Base-by-base conservation (phyloP, 2,113 vertebrate species). In the Ammodytes marinus region DNA sequence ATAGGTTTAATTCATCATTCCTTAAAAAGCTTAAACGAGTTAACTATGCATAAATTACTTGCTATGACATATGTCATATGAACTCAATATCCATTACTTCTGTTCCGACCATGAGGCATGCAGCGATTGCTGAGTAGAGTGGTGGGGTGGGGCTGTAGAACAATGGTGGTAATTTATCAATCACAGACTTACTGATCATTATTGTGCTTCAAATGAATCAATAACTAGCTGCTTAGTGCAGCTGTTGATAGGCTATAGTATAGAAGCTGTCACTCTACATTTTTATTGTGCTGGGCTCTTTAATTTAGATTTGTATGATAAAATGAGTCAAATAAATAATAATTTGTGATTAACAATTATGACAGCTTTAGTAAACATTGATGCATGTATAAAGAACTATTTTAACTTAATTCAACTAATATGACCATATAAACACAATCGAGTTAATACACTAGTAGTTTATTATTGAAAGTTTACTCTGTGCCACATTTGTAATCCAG, bases 131-230 rank as follows among this genome's bases (percentile, higher is more conserved):
- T 66, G 66, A 74, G 58, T 65, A 58, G 47, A 43, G 65, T 65
- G 55, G 17, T 43, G 79, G 19, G 14, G 59, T 39, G 70, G 17
- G 61, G 53, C 17, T 37, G 61, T 67, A 50, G 37, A 70, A 54
- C 79, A 80, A 47, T 4, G 54, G 14, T 8, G 58, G 13, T 66
- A 61, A 42, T 79, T 75, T 70, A 67, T 82, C 74, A 85, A 77
- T 78, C 69, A 69, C 40, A 60, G 58, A 77, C 69, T 65, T 60
- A 79, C 70, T 79, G 19, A 79, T 82, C 53, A 64, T 76, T 63
- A 67, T 43, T 55, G 47, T 8, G 14, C 49, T 46, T 60, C 37
- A 49, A 59, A 15, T 45, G 14, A 65, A 84, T 83, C 76, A 76
- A 80, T 80, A 83, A 65, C 19, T 49, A 45, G 55, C 40, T 55